These are phyloP conservation scores for Caerostris darwini DNA, from an alignment of 1,140 invertebrate species.

Conservation along the genomic window DNA sequence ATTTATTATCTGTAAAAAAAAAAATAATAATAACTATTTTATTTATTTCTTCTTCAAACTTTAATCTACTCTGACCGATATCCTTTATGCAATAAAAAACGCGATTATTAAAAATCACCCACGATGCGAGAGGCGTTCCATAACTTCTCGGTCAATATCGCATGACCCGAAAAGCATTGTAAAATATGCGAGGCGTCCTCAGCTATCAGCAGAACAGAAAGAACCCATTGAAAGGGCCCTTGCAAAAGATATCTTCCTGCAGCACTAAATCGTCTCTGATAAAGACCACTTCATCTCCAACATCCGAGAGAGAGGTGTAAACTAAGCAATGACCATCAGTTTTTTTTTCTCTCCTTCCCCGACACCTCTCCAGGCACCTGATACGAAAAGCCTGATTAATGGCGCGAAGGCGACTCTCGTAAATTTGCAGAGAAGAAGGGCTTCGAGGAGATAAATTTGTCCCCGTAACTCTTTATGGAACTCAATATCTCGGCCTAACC, in stretches of 20 bases:
- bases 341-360: constrained; percentile 28
- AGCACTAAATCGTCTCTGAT: constrained; percentile 58
- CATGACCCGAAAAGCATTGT: background rate
- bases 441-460: constrained; percentile 48
- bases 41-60: background rate
- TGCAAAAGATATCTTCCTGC: background rate
- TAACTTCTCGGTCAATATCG: background rate
- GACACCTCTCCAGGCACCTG: constrained; percentile 30
- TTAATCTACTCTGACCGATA: background rate
- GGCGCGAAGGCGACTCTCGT: constrained; percentile 22
- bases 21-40: background rate
- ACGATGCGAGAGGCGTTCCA: background rate
- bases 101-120: background rate
- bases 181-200: background rate
- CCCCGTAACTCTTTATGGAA: constrained; percentile 53
- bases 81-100: background rate
- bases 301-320: constrained; percentile 56
- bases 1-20: too few species aligned
- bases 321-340: constrained; percentile 55
- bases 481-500: background rate
- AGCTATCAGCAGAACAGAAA: background rate
- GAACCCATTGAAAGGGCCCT: background rate
- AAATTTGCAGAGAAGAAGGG: constrained; percentile 25
- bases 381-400: constrained; percentile 57
- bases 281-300: constrained; percentile 58